Base-by-base conservation (phyloP, 1,140 invertebrate genomes). In the Bombus confusus region DNA sequence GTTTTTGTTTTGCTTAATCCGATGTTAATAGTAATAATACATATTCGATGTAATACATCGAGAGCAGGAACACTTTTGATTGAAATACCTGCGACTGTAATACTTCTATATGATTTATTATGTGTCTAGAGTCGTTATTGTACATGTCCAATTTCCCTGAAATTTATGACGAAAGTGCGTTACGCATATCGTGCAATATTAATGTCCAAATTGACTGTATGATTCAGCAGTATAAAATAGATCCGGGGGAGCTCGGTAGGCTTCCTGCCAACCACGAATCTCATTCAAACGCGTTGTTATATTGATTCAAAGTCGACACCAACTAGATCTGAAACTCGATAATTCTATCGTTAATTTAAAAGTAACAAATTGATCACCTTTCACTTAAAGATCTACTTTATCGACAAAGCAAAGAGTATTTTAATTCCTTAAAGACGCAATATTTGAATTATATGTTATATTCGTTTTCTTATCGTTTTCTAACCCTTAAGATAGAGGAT, bases 161-260 rank as follows among this genome's bases (percentile, higher is more conserved):
- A 34, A 73, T 74, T 89, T 69, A 86, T 82, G 41, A 64, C 68
- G 52, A 43, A 22, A n/a, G 8, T 47, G 87, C 41, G 79, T 86
- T 83, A 80, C 66, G 83, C 66, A 43, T 39, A 66, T 47, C 83
- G 64, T 43, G 69, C 78, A 71, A 80, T 85, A 90, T 90, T 72
- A 77, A 81, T 76, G 88, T 59, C 72, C 73, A 69, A 80, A 78
- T 90, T 39, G 72, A 83, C 64, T 34, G 79, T 81, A 90, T 91
- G 88, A 91, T 85, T 91, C 87, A 89, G 59, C 80, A 79, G 86
- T 84, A 68, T 41, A 87, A 91, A 91, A 91, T 91, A 91, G 89
- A 86, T 72, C 62, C 68, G 71, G 72, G 76, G 69, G 90, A 90
- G 83, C 83, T 81, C 69, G 39, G 64, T 43, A 71, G 89, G 89